Base-by-base conservation (phyloP, 2,888 invertebrate genomes). In the Eristalis arbustorum region DNA sequence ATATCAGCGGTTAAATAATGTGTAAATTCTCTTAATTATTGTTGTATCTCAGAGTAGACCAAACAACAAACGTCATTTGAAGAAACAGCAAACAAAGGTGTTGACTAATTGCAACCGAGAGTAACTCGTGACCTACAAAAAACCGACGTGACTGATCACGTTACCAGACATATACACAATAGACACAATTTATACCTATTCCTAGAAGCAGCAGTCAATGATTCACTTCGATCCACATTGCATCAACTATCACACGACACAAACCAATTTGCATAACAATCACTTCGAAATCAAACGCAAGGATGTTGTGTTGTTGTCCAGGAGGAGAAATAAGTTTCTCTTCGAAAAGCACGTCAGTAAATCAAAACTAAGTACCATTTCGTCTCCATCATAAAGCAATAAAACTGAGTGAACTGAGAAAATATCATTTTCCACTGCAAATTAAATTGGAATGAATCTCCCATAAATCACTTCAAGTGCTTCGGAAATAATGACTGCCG, bases 331-430 rank as follows among this genome's bases (percentile, higher is more conserved):
- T 37, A 11, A 11, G 4, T 37, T 37, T 37, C 34, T 37, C 10
- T 37, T 2, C n/a, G 13, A 37, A 37, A 13, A 13, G 37, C 13
- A 13, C 37, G 10, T 37, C 10, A 37, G 1, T 37, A 49, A n/a
- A 1, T 49, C 25, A 25, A 59, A 23, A 25, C 3, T 11, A 23
- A 59, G n/a, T 23, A 25, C 13, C 25, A 59, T 14, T 18, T n/a
- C 6, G 8, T 49, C 59, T 25, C 3, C 25, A 14, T 59, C 14
- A 6, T 8, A 28, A 25, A 28, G 34, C 31, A 67, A 77, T 69
- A 56, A 64, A 71, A 2, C n/a, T 63, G 42, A 78, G 59, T 71
- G 49, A 62, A 56, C 73, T 73, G 67, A 49, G 61, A 67, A 61
- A 22, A 42, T 25, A 11, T 22, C 8, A 11, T 62, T 42, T 28